These are phyloP conservation scores for Glomeris marginata DNA, from an alignment of 2,888 invertebrate species.

Conservation along the genomic window DNA sequence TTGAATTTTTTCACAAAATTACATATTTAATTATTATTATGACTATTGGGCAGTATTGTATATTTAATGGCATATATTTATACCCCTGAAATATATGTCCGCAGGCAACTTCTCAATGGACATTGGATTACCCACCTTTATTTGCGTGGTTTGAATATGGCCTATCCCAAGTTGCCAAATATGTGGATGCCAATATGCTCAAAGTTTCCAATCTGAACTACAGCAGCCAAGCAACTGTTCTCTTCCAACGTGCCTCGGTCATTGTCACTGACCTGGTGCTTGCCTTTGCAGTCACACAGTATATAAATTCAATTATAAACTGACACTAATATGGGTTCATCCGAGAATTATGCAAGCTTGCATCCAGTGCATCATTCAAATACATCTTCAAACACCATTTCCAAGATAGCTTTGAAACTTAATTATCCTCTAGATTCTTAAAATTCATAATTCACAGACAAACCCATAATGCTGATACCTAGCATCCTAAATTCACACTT, in stretches of 20 bases:
- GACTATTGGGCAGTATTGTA: too few relatives aligned
- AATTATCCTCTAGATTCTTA: neutral
- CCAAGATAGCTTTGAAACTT: too few relatives aligned
- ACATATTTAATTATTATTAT: too few relatives aligned
- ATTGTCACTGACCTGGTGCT: conserved; percentile 68
- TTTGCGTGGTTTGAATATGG: conserved; percentile 91
- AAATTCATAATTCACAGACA: neutral
- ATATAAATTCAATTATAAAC: conserved; percentile 25
- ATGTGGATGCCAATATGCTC: conserved; percentile 73
- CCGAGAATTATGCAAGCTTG: too few relatives aligned
- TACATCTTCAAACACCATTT: too few relatives aligned
- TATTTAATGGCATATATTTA: neutral
- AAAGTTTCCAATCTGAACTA: conserved; percentile 63
- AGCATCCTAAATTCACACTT: too few relatives aligned
- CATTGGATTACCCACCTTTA: conserved; percentile 95
- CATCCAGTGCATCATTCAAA: too few relatives aligned
- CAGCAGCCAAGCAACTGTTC: conserved; percentile 53
- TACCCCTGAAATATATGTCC: neutral
- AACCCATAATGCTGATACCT: too few relatives aligned
- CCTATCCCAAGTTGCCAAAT: conserved; percentile 54
- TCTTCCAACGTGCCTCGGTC: conserved; percentile 84
- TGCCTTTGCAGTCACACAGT: conserved; percentile 62
- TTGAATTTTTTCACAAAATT: too few relatives aligned
- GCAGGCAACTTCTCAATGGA: conserved; percentile 77
- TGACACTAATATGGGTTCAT: too few relatives aligned